phyloP scores from a whole-genome alignment of 2,888 invertebrate species.

The Leptinotarsa juncta region DNA sequence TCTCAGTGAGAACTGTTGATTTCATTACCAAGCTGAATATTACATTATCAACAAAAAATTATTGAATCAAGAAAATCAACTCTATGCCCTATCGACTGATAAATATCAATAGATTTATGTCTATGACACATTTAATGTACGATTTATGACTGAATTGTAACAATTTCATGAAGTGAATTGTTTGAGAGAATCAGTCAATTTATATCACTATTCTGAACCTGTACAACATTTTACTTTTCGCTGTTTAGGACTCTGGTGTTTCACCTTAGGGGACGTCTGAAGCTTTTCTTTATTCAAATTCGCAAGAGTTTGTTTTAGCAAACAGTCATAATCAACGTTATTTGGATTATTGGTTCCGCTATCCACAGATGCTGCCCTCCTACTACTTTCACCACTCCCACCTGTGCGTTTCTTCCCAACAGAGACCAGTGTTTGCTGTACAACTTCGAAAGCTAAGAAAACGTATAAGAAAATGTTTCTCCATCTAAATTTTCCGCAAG shows the following conservation, averaged over 20 bases:
- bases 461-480: slow-evolving; percentile 99
- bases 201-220: slow-evolving; percentile 68
- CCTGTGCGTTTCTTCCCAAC: slow-evolving; percentile 79
- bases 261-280: slow-evolving; percentile 59
- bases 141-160: slow-evolving; percentile 21
- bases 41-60: no score
- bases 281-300: slow-evolving; percentile 68
- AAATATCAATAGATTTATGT: slow-evolving; percentile 13
- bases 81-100: neutral
- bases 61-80: slow-evolving; percentile 12
- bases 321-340: slow-evolving; percentile 98
- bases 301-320: slow-evolving; percentile 90
- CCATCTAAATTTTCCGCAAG: slow-evolving; percentile 97
- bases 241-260: slow-evolving; percentile 71
- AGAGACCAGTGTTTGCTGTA: slow-evolving; percentile 89
- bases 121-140: neutral
- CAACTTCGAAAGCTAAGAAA: slow-evolving; percentile 90
- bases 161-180: slow-evolving; percentile 30
- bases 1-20: no score
- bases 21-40: no score
- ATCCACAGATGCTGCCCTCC: slow-evolving; percentile 77
- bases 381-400: slow-evolving; percentile 66
- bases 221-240: slow-evolving; percentile 82
- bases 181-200: slow-evolving; percentile 36
- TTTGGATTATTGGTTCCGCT: slow-evolving; percentile 90